phyloP scores from a whole-genome alignment of 2,888 invertebrate genomes.

The Dasysyrphus tricinctus region DNA sequence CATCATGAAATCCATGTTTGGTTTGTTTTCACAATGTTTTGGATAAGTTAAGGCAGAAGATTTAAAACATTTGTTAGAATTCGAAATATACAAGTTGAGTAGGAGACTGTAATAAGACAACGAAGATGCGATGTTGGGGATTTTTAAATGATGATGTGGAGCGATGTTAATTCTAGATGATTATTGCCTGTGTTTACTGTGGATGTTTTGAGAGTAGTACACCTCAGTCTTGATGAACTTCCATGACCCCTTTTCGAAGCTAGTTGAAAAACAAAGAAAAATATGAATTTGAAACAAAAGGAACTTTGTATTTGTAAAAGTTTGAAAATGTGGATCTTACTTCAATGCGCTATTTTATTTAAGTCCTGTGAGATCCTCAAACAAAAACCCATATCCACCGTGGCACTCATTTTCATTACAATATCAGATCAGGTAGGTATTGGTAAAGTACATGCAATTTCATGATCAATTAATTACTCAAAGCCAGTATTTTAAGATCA shows the following conservation, averaged over 20 bases:
- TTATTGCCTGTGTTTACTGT: background rate
- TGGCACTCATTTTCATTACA: background rate
- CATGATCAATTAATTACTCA: conserved; percentile 71
- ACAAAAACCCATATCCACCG: too few relatives aligned
- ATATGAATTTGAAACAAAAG: background rate
- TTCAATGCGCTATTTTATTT: too few relatives aligned
- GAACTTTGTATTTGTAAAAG: too few relatives aligned
- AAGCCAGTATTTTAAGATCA: conserved; percentile 57
- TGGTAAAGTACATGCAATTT: conserved; percentile 38
- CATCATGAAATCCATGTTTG: conserved; percentile 68
- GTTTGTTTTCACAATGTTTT: conserved; percentile 26
- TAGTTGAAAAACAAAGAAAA: background rate
- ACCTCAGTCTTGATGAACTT: background rate
- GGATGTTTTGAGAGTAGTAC: background rate
- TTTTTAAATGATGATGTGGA: background rate
- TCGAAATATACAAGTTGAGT: background rate
- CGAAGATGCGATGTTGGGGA: background rate
- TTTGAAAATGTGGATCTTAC: too few relatives aligned
- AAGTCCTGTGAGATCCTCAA: too few relatives aligned
- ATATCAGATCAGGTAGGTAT: background rate
- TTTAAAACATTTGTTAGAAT: background rate
- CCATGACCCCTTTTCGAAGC: background rate
- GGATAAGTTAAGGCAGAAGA: conserved; percentile 1
- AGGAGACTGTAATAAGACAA: background rate
- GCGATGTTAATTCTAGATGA: conserved; percentile 22